phyloP scores from a whole-genome alignment of 1,140 invertebrate genomes.

The Macrobrachium nipponense region DNA sequence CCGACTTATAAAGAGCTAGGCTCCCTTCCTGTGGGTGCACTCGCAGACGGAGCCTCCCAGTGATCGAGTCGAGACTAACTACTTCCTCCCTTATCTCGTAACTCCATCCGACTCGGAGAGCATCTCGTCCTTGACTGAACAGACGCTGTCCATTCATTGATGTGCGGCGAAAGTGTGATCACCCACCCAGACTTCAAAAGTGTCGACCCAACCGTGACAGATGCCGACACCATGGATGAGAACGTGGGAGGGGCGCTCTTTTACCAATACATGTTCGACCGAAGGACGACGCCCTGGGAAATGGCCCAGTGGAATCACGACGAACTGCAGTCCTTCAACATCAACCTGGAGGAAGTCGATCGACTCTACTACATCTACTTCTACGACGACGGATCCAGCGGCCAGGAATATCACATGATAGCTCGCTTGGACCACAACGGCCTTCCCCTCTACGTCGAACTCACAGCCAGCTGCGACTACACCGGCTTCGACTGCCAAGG shows the following conservation, averaged over 20 bases:
- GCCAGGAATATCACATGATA: not conserved
- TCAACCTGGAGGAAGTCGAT: constrained; percentile 21
- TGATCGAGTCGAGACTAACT: no score
- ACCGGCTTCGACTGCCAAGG: constrained; percentile 48
- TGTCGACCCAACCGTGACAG: not conserved
- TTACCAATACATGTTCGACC: constrained; percentile 35
- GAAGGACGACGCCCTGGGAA: constrained; percentile 43
- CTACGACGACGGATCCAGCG: constrained; percentile 3
- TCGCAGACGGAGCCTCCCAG: not conserved
- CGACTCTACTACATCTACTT: constrained; percentile 16
- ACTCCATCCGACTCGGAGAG: no score
- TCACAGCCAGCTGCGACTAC: constrained; percentile 33
- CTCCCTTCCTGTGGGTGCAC: no score
- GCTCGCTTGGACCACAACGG: constrained; percentile 16
- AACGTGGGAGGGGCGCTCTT: not conserved
- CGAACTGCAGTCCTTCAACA: constrained; percentile 23
- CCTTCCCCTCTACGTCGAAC: constrained; percentile 4
- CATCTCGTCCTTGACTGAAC: no score
- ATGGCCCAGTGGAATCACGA: constrained; percentile 14
- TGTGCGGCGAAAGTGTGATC: no score
- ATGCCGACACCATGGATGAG: not conserved
- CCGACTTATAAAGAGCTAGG: no score
- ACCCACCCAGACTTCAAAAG: constrained; percentile 4
- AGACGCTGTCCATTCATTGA: no score
- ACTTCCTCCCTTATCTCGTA: no score